These are phyloP conservation scores for Uloborus plumipes DNA, from an alignment of 2,888 invertebrate species.

Conservation along the genomic window DNA sequence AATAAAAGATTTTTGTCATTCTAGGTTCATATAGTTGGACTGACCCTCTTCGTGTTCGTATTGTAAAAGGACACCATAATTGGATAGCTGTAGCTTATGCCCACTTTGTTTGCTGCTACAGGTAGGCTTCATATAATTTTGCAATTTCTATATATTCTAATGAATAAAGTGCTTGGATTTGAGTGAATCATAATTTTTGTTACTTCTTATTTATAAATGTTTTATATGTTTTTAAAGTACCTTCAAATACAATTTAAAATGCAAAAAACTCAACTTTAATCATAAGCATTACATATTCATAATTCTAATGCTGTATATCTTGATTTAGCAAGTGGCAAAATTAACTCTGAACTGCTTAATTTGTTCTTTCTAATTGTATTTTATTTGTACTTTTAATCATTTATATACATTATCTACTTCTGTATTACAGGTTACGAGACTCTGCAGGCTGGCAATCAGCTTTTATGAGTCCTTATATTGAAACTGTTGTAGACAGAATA, in stretches of 20 bases:
- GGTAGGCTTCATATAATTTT: conserved; percentile 74
- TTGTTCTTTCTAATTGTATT: background rate
- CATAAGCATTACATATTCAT: too few species aligned
- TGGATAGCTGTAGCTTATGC: conserved; percentile 98
- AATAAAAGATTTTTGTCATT: conserved; percentile 1
- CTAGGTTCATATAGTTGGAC: conserved; percentile 76
- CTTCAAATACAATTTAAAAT: background rate
- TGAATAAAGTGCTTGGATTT: background rate
- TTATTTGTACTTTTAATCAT: background rate
- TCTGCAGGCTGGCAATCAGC: conserved; percentile 90
- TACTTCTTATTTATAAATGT: background rate
- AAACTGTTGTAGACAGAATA: conserved; percentile 88
- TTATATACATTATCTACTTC: background rate
- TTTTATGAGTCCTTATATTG: conserved; percentile 87
- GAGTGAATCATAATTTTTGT: background rate
- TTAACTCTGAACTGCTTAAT: background rate
- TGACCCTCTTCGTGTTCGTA: conserved; percentile 89
- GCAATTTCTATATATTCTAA: background rate
- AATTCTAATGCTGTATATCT: background rate
- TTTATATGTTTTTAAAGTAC: background rate
- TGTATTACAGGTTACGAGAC: conserved; percentile 83
- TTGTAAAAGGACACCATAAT: conserved; percentile 96
- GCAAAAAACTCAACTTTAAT: background rate
- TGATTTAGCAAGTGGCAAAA: too few species aligned
- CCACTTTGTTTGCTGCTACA: conserved; percentile 94